Evolutionary conservation across 2,888 invertebrate genomes (phyloP).

Genomic region (Ephialtes manifestator): DNA sequence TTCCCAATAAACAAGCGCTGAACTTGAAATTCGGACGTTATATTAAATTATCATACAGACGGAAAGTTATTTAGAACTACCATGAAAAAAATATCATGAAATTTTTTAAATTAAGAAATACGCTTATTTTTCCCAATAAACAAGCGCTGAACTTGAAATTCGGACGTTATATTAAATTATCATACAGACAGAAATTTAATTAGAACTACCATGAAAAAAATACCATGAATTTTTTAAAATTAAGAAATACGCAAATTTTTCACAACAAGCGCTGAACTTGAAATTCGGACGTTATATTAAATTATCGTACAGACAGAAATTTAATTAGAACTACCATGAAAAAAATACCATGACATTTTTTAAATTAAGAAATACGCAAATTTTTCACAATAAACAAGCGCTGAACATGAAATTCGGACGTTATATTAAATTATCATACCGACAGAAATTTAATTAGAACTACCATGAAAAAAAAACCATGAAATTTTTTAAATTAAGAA

Average conservation of each 20-base stretch:
- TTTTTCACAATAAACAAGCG: not conserved
- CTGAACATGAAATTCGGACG: too few relatives aligned
- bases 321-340: not conserved
- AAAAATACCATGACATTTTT: not conserved
- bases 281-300: too few relatives aligned
- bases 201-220: not conserved
- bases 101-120: not conserved
- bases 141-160: too few relatives aligned
- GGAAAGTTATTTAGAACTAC: not conserved
- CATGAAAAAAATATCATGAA: not conserved
- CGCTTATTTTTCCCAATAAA: not conserved
- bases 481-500: not conserved
- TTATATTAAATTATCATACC: too few relatives aligned
- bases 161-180: too few relatives aligned
- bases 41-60: too few relatives aligned
- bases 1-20: not conserved
- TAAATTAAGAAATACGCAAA: not conserved
- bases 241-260: not conserved
- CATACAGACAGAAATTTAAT: too few relatives aligned
- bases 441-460: not conserved
- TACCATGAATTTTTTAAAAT: not conserved
- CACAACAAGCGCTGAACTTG: not conserved
- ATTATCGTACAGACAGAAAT: too few relatives aligned
- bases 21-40: too few relatives aligned
- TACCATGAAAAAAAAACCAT: not conserved